Percentiles rank a stretch among this genome's conserved stretches.
phyloP scores from a whole-genome alignment of 2,888 invertebrate species.

The Troides helena region DNA sequence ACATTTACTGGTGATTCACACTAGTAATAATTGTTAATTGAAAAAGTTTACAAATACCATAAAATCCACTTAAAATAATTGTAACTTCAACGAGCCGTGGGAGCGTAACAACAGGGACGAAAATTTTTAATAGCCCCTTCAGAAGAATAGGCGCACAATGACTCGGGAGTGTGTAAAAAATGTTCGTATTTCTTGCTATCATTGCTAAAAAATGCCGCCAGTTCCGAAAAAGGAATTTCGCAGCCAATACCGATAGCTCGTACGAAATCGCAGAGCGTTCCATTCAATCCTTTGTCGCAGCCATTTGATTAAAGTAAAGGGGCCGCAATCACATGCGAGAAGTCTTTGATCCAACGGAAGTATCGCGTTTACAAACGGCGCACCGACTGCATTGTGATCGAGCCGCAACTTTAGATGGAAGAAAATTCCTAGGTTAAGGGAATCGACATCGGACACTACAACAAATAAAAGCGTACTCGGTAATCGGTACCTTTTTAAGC shows the following conservation, averaged over 20 bases:
- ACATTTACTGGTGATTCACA: constrained; percentile 22
- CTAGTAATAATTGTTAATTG: constrained; percentile 30
- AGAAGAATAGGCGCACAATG: constrained; percentile 34
- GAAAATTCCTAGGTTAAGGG: constrained; percentile 58
- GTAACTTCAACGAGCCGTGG: constrained; percentile 24
- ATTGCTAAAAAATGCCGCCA: constrained; percentile 63
- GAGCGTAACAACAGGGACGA: constrained; percentile 21
- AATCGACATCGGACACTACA: constrained; percentile 63
- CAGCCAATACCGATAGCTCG: constrained; percentile 72
- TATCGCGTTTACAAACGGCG: constrained; percentile 78
- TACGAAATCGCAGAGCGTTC: constrained; percentile 71
- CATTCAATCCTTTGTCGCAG: constrained; percentile 78
- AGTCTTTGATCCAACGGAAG: constrained; percentile 71
- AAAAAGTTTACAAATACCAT: constrained; percentile 26
- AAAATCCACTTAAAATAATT: constrained; percentile 30
- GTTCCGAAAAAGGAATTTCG: constrained; percentile 60
- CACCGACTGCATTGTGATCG: constrained; percentile 69
- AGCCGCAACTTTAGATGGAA: constrained; percentile 34
- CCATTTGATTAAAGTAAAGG: constrained; percentile 78
- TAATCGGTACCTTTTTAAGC: constrained; percentile 52
- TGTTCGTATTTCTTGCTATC: constrained; percentile 45
- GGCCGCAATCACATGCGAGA: constrained; percentile 74
- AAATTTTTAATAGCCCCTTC: constrained; percentile 25
- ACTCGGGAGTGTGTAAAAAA: constrained; percentile 40
- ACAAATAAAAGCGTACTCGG: constrained; percentile 56